Base-by-base conservation (phyloP, 37 sponge, comb jelly and placozoan genomes). In the Dysidea cf. avara region DNA sequence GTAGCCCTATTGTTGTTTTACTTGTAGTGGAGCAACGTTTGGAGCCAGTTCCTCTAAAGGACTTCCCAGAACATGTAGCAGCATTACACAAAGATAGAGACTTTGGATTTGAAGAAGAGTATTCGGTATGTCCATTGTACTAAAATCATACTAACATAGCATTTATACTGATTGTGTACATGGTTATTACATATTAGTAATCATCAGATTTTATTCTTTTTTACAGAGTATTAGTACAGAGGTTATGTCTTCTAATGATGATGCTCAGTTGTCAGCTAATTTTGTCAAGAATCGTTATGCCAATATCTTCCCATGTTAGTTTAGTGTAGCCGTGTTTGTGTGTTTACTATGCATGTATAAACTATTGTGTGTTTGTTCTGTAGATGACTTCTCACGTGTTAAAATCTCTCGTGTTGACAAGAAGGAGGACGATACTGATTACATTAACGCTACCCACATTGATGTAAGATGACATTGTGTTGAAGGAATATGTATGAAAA, bases 291-390 rank as follows among this genome's bases (percentile, higher is more conserved):
- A 87, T 74, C 69, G 88, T 81, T 87, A 72, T 59, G 69, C 71
- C 1, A 87, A 87, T 55, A 71, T 87, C 18, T 69, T 66, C 71
- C 82, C 88, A 48, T 87, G 88, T 87, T 14, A 79, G 90, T 64
- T 5, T n/a, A n/a, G n/a, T n/a, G n/a, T n/a, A n/a, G n/a, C n/a
- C n/a, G n/a, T n/a, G n/a, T n/a, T n/a, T n/a, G n/a, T n/a, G n/a
- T n/a, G n/a, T n/a, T n/a, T n/a, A n/a, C n/a, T n/a, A n/a, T 72
- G 39, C 12, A 14, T 25, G 22, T 25, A 20, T 37, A 7, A 64
- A 4, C 30, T 55, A 2, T 38, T 33, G 52, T 34, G 24, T 39
- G 4, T 13, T 35, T 53, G 1, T 69, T 21, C 17, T 26, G 1
- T 32, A 90, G 82, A 90, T 58, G 88, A 91, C 38, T 74, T 55